phyloP scores from a whole-genome alignment of 2,888 invertebrate species.

The Cephus nigrinus region DNA sequence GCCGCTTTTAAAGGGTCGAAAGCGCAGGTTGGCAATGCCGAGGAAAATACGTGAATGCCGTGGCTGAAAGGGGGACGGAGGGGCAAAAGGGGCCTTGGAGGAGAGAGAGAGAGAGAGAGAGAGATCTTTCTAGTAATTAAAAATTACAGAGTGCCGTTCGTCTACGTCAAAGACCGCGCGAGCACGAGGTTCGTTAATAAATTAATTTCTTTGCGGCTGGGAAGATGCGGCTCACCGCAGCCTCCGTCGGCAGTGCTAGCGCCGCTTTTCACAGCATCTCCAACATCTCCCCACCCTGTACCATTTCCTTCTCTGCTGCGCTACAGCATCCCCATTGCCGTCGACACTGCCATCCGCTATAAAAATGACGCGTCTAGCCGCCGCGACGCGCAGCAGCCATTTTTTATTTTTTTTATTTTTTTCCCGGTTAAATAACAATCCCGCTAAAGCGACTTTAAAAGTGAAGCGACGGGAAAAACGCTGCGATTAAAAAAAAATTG shows the following conservation, averaged over 20 bases:
- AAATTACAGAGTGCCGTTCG: conserved; percentile 37
- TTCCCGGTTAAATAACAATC: neutral
- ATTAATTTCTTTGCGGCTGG: conserved; percentile 5
- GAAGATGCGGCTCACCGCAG: conserved; percentile 1
- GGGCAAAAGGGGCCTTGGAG: neutral
- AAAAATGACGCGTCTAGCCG: neutral
- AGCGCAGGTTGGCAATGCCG: neutral
- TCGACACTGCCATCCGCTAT: neutral
- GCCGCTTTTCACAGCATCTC: neutral
- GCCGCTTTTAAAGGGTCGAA: neutral
- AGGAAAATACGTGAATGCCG: neutral
- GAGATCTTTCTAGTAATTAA: conserved; percentile 43
- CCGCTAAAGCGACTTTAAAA: neutral
- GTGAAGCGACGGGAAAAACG: neutral
- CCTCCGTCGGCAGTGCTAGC: neutral
- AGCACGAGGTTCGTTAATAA: neutral
- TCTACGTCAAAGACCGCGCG: conserved; percentile 28
- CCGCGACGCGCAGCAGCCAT: neutral
- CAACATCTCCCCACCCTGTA: neutral
- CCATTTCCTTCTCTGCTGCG: neutral
- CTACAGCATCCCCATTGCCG: neutral
- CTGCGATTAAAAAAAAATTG: neutral
- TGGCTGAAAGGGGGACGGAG: neutral
- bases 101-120: neutral
- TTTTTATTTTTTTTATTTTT: neutral